Percentiles rank a stretch among this genome's conserved stretches.
Evolutionary conservation across 2,888 invertebrate species (phyloP).

Genomic region (Euplagia quadripunctaria): DNA sequence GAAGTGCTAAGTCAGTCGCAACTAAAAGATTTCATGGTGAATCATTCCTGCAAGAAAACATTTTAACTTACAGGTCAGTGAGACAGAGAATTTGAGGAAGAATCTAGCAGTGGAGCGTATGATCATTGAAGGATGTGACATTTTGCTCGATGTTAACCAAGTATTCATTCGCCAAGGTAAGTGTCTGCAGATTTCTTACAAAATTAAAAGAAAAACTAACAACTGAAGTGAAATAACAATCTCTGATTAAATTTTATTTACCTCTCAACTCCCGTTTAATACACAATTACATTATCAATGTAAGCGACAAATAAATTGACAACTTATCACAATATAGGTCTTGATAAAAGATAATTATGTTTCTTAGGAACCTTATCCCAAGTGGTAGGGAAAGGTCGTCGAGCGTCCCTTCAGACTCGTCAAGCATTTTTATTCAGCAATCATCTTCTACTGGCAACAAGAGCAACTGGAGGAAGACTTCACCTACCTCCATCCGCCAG

Average conservation of each 20-base stretch:
- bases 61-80: slow-evolving; percentile 89
- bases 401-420: slow-evolving; percentile 83
- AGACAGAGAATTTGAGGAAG: slow-evolving; percentile 96
- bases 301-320: background rate
- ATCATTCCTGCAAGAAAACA: no score
- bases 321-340: background rate
- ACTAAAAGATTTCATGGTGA: background rate
- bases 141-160: slow-evolving; percentile 96
- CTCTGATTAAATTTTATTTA: background rate
- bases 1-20: no score
- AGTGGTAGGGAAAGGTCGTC: slow-evolving; percentile 88
- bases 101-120: slow-evolving; percentile 96
- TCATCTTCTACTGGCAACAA: slow-evolving; percentile 94
- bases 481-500: slow-evolving; percentile 95
- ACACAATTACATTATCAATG: background rate
- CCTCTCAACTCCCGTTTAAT: background rate
- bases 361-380: slow-evolving; percentile 91
- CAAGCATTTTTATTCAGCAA: slow-evolving; percentile 97
- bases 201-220: background rate
- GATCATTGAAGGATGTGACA: slow-evolving; percentile 98
- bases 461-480: slow-evolving; percentile 94
- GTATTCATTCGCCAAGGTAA: slow-evolving; percentile 96
- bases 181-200: slow-evolving; percentile 10
- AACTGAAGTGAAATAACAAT: background rate
- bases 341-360: background rate